These are phyloP conservation scores for Varroa destructor DNA, from an alignment of 1,140 invertebrate genomes.

Conservation along the genomic window DNA sequence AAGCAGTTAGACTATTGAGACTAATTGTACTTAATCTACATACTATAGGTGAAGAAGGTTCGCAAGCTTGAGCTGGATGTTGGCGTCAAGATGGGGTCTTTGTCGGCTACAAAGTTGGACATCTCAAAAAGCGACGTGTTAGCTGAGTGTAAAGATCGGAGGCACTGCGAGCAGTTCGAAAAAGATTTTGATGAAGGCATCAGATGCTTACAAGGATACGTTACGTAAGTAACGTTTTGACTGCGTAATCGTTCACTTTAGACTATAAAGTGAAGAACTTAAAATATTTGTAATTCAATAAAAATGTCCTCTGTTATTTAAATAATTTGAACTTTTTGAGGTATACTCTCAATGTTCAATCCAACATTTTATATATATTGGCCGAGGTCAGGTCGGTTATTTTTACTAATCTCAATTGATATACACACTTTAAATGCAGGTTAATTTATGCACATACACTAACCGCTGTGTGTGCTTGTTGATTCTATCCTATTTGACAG, in stretches of 20 bases:
- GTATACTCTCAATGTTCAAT: too few relatives aligned
- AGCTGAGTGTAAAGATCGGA: background rate
- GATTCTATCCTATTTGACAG: too few relatives aligned
- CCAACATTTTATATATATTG: too few relatives aligned
- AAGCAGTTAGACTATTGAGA: too few relatives aligned
- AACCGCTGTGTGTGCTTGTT: too few relatives aligned
- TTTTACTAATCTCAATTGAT: too few relatives aligned
- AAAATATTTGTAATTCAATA: too few relatives aligned
- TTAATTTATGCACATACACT: too few relatives aligned
- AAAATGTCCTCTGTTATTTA: too few relatives aligned
- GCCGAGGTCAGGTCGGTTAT: too few relatives aligned
- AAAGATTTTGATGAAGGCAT: slow-evolving; percentile 21
- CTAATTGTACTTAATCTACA: background rate
- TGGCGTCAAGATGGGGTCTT: slow-evolving; percentile 11
- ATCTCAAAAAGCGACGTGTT: slow-evolving; percentile 8
- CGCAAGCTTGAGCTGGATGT: slow-evolving; percentile 24
- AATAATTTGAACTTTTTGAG: too few relatives aligned
- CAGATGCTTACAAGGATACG: slow-evolving; percentile 10
- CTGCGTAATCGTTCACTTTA: background rate
- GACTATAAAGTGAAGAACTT: background rate
- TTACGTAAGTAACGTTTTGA: background rate
- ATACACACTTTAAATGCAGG: too few relatives aligned
- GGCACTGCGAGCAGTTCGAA: slow-evolving; percentile 23
- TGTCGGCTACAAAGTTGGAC: slow-evolving; percentile 21
- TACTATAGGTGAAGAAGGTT: slow-evolving; percentile 25